Conservation (phyloP, 2,797 vertebrate genomes). For the Petrocephalus sullivani region DNA sequence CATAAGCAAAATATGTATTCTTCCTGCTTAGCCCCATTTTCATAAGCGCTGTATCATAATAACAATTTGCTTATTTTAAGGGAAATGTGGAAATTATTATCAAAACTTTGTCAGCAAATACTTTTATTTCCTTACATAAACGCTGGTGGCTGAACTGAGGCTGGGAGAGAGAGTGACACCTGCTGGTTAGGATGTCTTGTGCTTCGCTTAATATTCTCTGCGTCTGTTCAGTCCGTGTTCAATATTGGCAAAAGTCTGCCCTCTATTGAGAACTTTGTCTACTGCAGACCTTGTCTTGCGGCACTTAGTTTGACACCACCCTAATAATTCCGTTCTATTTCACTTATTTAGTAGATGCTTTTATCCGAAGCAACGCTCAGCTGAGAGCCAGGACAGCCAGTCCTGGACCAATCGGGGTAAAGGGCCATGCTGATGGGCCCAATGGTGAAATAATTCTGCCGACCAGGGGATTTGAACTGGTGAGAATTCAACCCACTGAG, state of each 20-base stretch:
- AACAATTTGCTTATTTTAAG: not conserved
- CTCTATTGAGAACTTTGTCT: not conserved
- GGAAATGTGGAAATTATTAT: not conserved
- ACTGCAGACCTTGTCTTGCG: not conserved
- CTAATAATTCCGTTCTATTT: not conserved
- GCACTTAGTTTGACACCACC: not conserved
- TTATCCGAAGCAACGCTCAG: not conserved
- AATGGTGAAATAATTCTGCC: not conserved
- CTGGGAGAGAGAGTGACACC: not conserved
- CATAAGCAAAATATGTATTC: not conserved
- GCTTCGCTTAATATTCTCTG: not conserved
- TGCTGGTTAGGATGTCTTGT: not conserved
- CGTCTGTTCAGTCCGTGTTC: not conserved
- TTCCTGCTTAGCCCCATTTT: not conserved
- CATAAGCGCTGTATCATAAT: not conserved
- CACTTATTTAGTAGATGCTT: not conserved
- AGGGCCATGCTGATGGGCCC: not conserved
- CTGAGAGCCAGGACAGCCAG: not conserved
- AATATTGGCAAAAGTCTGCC: not conserved
- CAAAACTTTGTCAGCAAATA: not conserved
- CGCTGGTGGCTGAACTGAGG: not conserved
- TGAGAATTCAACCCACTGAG: not conserved
- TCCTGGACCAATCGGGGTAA: not conserved
- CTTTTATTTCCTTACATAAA: not conserved
- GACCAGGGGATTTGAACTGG: not conserved